These are phyloP conservation scores for Centropyge bicolor DNA, from an alignment of 2,797 vertebrate genomes.

Conservation along the genomic window DNA sequence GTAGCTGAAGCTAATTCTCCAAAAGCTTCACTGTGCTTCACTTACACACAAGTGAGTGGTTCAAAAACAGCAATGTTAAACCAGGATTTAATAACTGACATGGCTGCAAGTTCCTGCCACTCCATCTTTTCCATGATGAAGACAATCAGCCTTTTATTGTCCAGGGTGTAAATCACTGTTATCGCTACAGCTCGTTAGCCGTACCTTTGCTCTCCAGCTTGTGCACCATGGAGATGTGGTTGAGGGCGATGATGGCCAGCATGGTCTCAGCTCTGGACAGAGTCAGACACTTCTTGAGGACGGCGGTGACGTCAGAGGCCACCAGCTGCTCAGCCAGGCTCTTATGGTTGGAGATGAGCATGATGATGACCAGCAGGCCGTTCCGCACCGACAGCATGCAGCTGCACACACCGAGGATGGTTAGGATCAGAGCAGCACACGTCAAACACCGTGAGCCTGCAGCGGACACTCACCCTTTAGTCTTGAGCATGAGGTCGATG, in stretches of 20 bases:
- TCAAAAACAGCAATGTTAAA: too few relatives aligned
- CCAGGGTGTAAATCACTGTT: too few relatives aligned
- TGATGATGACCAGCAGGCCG: slow-evolving; percentile 90
- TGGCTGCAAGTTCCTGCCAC: too few relatives aligned
- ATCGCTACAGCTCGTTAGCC: too few relatives aligned
- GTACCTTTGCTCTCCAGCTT: slow-evolving; percentile 85
- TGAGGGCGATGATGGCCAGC: slow-evolving; percentile 88
- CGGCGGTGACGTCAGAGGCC: slow-evolving; percentile 79
- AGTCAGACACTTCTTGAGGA: slow-evolving; percentile 85
- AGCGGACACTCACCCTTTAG: slow-evolving; percentile 82
- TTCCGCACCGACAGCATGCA: slow-evolving; percentile 88
- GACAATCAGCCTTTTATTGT: too few relatives aligned
- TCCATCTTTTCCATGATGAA: too few relatives aligned
- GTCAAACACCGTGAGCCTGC: rapidly evolving
- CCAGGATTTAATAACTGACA: too few relatives aligned
- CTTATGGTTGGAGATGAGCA: slow-evolving; percentile 90
- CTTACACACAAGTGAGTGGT: too few relatives aligned
- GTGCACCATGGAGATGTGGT: slow-evolving; percentile 88
- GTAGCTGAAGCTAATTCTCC: too few relatives aligned
- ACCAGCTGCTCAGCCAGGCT: slow-evolving; percentile 91
- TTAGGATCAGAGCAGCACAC: neutral
- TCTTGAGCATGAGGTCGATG: slow-evolving; percentile 88
- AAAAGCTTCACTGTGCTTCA: too few relatives aligned
- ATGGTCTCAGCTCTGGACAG: slow-evolving; percentile 78
- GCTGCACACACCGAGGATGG: slow-evolving; percentile 68